Evolutionary conservation across 92 coral and sea anemone genomes (phyloP).

Genomic region (Blastomussa wellsi): DNA sequence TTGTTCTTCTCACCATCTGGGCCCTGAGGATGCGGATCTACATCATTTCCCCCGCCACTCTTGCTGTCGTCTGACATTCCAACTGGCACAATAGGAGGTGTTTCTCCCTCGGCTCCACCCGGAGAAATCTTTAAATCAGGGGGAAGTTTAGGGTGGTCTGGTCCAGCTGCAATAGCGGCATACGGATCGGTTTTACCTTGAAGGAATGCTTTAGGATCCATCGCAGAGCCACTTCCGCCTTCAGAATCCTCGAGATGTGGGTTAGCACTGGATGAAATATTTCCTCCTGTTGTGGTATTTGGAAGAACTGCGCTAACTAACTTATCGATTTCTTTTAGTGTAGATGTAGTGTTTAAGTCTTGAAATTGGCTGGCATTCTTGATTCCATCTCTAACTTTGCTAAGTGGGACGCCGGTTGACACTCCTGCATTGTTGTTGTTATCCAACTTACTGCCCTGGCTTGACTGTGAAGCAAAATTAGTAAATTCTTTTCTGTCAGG

Average conservation of each 20-base stretch:
- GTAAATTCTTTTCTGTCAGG: slow-evolving; percentile 48
- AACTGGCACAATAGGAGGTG: slow-evolving; percentile 37
- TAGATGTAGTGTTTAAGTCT: slow-evolving; percentile 25
- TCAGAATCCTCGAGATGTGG: slow-evolving; percentile 8
- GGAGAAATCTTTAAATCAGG: slow-evolving; percentile 74
- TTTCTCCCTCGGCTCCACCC: slow-evolving; percentile 37
- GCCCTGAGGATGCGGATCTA: slow-evolving; percentile 3
- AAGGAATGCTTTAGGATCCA: not conserved
- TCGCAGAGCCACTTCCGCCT: slow-evolving; percentile 39
- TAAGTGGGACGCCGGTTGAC: slow-evolving; percentile 42
- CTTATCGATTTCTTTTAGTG: slow-evolving; percentile 34
- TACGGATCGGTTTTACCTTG: slow-evolving; percentile 70
- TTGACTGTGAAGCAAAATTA: slow-evolving; percentile 10
- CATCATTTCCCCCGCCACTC: slow-evolving; percentile 11
- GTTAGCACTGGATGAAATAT: not conserved
- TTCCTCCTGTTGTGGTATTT: slow-evolving; percentile 12
- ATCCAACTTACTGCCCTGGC: not conserved
- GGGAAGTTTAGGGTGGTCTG: slow-evolving; percentile 87
- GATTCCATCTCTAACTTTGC: slow-evolving; percentile 47
- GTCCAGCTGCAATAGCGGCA: slow-evolving; percentile 93
- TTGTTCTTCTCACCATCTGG: slow-evolving; percentile 14
- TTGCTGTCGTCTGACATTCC: slow-evolving; percentile 38
- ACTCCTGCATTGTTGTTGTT: not conserved
- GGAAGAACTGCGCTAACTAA: slow-evolving; percentile 39
- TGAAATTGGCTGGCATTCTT: slow-evolving; percentile 17